Percentiles rank a stretch among this genome's conserved stretches.
phyloP scores from a whole-genome alignment of 2,888 invertebrate species.

The Drosophila recens region DNA sequence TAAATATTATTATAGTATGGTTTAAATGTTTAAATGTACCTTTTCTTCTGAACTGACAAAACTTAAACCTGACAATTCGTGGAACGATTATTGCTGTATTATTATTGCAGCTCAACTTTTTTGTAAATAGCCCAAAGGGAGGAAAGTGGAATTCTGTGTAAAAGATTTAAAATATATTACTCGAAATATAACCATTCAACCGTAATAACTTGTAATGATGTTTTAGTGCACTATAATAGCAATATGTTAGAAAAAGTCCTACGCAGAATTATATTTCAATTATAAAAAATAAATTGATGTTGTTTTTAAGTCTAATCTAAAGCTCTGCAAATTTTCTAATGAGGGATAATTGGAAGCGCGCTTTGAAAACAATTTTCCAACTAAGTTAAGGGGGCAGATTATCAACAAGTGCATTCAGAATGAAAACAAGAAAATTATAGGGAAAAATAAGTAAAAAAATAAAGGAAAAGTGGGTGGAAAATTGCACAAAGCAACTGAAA shows the following conservation, averaged over 20 bases:
- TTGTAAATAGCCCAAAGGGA: no score
- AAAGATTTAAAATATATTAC: not conserved
- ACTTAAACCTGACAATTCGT: no score
- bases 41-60: no score
- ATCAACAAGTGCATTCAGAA: conserved; percentile 44
- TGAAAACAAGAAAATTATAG: conserved; percentile 6
- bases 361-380: conserved; percentile 38
- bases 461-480: conserved; percentile 6
- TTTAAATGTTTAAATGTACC: not conserved
- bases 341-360: conserved; percentile 21
- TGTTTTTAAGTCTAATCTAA: not conserved
- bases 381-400: conserved; percentile 42
- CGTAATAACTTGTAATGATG: not conserved
- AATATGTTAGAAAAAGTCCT: not conserved
- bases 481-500: conserved; percentile 45
- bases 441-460: conserved; percentile 9
- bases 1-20: no score
- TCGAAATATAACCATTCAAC: not conserved
- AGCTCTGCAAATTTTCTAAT: conserved; percentile 3
- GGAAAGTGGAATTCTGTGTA: not conserved
- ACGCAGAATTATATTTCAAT: not conserved
- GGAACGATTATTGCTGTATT: no score
- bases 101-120: no score
- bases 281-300: not conserved
- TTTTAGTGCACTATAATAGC: not conserved